Evolutionary conservation across 2,888 invertebrate genomes (phyloP), one percentile per base, ranked within the genome.

Genomic region (Drosophila algonquin): DNA sequence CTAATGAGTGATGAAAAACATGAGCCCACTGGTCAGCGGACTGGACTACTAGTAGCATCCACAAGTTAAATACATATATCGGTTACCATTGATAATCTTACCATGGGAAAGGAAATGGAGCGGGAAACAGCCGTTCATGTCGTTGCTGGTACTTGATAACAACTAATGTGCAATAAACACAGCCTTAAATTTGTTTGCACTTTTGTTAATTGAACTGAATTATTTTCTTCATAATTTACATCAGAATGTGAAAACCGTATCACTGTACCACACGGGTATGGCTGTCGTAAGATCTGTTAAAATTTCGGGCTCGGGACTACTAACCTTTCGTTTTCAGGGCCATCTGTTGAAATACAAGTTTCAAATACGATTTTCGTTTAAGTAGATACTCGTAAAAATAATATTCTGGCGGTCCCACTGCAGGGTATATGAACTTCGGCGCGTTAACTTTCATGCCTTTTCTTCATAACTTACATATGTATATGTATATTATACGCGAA

Each of bases 71-170:
- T 40, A n/a, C 6, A 7, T 40, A n/a, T 14, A 40, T 40, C 40
- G 14, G 40, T 40, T 40, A n/a, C 40, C 40, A 2, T 2, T 14
- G n/a, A 2, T n/a, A 40, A n/a, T 40, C n/a, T 40, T 40, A n/a
- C n/a, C 40, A 40, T 40, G n/a, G 40, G 40, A 40, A n/a, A 40
- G 40, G 40, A 40, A 40, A 40, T 40, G 40, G 40, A 40, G 40
- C 40, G 40, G n/a, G 40, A 40, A n/a, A 40, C n/a, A 14, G 40
- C 40, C n/a, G 40, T 40, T 40, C 40, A 40, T n/a, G n/a, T 2
- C 7, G 2, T 40, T n/a, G 14, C 7, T 40, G 14, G 40, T 6
- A 40, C 40, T 40, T 12, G 40, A 40, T n/a, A 7, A 40, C 40
- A 14, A 40, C 40, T 40, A 40, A 40, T 40, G 40, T 40, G 40